These are phyloP conservation scores for Xerus inauris DNA, from an alignment of 2,113 vertebrate genomes.

Conservation along the genomic window DNA sequence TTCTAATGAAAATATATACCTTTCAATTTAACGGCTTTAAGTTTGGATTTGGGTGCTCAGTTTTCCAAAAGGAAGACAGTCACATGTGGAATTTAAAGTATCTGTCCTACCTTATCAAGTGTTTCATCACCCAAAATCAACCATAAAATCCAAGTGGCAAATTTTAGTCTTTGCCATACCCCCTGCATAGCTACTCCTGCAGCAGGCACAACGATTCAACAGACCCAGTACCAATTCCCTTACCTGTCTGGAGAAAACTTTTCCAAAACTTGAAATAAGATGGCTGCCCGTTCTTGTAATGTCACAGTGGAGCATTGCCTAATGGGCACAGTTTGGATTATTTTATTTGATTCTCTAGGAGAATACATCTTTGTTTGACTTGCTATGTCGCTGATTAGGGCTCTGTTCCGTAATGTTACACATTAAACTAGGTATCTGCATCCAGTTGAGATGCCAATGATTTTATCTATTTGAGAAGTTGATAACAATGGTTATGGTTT, in stretches of 20 bases:
- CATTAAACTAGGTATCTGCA: not conserved
- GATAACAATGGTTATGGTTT: not conserved
- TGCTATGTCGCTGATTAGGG: not conserved
- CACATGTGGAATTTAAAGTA: not conserved
- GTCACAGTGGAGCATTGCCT: not conserved
- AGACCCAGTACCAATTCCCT: not conserved
- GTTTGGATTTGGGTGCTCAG: not conserved
- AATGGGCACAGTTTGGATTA: not conserved
- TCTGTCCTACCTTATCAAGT: not conserved
- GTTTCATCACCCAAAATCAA: constrained; percentile 2
- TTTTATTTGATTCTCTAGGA: not conserved
- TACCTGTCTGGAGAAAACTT: not conserved
- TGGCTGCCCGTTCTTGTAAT: not conserved
- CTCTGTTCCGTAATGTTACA: not conserved
- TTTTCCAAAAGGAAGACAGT: not conserved
- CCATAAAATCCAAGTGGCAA: not conserved
- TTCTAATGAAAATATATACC: constrained; percentile 30
- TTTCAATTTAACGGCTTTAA: constrained; percentile 47
- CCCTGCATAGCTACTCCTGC: not conserved
- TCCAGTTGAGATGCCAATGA: not conserved
- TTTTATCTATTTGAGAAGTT: not conserved
- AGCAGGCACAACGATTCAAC: not conserved
- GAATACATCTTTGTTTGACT: not conserved
- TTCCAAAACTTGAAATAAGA: not conserved
- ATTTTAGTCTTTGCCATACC: not conserved